Conservation (phyloP, 2,797 vertebrate species). For the Chanos chanos region DNA sequence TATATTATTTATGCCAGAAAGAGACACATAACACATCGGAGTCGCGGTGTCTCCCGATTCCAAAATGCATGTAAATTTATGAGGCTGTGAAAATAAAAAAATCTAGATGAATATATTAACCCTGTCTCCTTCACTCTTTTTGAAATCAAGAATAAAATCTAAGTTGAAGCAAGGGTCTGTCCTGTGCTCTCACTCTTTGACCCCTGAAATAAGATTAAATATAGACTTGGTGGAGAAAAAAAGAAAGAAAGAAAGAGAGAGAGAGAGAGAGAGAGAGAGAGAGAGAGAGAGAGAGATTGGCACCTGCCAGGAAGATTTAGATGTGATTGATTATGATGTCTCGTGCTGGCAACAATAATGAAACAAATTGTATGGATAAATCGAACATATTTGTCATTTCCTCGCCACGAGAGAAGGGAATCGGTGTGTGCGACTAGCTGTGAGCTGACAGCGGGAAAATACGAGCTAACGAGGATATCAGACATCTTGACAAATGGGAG, state of each 20-base stretch:
- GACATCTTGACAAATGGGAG: slow-evolving; percentile 89
- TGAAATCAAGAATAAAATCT: slow-evolving; percentile 24
- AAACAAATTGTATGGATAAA: slow-evolving; percentile 94
- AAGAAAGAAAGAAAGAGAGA: slow-evolving; percentile 26
- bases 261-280: no score
- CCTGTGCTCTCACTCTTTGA: slow-evolving; percentile 77
- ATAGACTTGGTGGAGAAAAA: slow-evolving; percentile 71
- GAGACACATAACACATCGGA: no score
- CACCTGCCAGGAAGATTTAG: slow-evolving; percentile 92
- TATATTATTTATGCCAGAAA: no score
- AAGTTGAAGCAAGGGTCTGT: slow-evolving; percentile 14
- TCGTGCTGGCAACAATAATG: slow-evolving; percentile 93
- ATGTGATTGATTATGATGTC: slow-evolving; percentile 95
- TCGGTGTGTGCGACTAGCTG: slow-evolving; percentile 87
- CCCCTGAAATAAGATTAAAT: slow-evolving; percentile 99
- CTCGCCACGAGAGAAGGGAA: slow-evolving; percentile 81
- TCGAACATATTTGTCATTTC: slow-evolving; percentile 90
- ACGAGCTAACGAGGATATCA: slow-evolving; percentile 88
- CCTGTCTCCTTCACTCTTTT: slow-evolving; percentile 20
- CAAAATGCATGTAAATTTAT: no score
- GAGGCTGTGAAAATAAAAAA: slow-evolving; percentile 23
- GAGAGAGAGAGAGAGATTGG: slow-evolving; percentile 85
- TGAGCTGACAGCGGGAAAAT: slow-evolving; percentile 86
- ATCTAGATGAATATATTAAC: slow-evolving; percentile 36
- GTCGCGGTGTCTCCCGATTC: no score